phyloP scores from a whole-genome alignment of 2,797 vertebrate genomes.

The Acanthurus leucopareius region DNA sequence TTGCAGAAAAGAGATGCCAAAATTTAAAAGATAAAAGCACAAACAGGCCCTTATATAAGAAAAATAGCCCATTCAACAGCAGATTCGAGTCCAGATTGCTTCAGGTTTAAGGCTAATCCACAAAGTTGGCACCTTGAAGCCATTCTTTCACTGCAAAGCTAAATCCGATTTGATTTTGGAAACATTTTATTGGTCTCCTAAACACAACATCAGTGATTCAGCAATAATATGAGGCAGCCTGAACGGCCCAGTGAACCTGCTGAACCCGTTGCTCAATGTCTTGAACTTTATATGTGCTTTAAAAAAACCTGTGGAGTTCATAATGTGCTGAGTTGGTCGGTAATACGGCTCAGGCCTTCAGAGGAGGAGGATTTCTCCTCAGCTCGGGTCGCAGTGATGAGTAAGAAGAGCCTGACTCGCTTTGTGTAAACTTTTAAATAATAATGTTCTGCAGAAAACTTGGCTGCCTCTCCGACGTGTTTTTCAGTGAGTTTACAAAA shows the following conservation, averaged over 20 bases:
- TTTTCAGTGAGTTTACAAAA: no score
- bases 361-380: neutral
- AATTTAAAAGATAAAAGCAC: neutral
- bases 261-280: neutral
- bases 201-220: slow-evolving; percentile 4
- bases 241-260: neutral
- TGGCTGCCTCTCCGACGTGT: neutral
- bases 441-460: neutral
- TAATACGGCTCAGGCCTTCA: no score
- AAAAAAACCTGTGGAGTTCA: neutral
- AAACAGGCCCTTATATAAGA: neutral
- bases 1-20: no score
- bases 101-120: slow-evolving; percentile 12
- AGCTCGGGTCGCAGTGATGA: neutral
- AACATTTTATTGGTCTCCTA: neutral
- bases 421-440: neutral
- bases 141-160: neutral
- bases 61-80: neutral
- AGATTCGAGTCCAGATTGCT: slow-evolving; percentile 16
- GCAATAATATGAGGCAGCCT: neutral
- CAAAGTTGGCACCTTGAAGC: neutral
- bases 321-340: neutral
- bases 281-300: neutral
- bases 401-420: neutral
- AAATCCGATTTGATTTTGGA: slow-evolving; percentile 1